phyloP scores from a whole-genome alignment of 2,888 invertebrate genomes.

The Adineta ricciae region DNA sequence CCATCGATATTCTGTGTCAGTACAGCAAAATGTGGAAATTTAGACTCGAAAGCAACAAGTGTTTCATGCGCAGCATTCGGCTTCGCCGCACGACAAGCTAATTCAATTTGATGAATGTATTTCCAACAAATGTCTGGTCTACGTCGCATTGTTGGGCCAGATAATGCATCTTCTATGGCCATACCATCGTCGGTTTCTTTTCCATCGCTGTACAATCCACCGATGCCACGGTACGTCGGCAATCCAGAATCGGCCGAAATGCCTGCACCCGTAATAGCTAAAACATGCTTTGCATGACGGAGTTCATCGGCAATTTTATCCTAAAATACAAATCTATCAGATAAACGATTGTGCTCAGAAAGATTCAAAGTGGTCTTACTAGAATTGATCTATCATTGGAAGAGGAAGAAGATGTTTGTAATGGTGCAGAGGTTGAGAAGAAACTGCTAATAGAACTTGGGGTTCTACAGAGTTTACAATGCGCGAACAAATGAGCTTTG shows the following conservation, averaged over 20 bases:
- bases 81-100: background rate
- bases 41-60: slow-evolving; percentile 61
- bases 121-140: slow-evolving; percentile 6
- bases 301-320: background rate
- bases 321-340: background rate
- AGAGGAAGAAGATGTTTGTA: too few species aligned
- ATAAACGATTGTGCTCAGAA: too few species aligned
- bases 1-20: slow-evolving; percentile 62
- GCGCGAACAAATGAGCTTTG: too few species aligned
- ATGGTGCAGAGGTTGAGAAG: too few species aligned
- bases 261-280: slow-evolving; percentile 63
- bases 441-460: too few species aligned
- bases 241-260: slow-evolving; percentile 75
- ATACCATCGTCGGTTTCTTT: slow-evolving; percentile 53
- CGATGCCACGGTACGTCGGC: slow-evolving; percentile 72
- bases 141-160: background rate
- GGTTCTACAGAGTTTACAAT: too few species aligned
- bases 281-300: slow-evolving; percentile 57
- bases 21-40: slow-evolving; percentile 53
- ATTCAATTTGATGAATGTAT: background rate
- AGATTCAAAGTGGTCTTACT: too few species aligned
- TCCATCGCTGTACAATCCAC: slow-evolving; percentile 71
- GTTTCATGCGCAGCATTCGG: slow-evolving; percentile 60
- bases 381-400: too few species aligned
- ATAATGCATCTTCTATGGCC: background rate